Conservation (phyloP, 2,113 vertebrate genomes). For the Pampusana beccarii region DNA sequence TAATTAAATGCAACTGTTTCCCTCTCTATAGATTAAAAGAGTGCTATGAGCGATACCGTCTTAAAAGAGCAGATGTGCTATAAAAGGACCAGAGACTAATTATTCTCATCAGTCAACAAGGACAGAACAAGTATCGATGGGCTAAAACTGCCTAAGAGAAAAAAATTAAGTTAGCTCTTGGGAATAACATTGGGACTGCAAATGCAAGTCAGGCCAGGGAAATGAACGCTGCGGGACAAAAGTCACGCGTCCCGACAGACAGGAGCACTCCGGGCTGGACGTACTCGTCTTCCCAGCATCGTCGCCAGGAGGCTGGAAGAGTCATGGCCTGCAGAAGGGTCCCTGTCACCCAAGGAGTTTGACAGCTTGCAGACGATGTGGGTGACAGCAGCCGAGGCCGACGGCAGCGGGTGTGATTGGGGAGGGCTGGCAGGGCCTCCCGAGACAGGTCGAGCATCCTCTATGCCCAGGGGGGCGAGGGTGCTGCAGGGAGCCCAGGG, state of each 20-base stretch:
- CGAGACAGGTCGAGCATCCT: fast-evolving
- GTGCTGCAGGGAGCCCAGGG: background rate
- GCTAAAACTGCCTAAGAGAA: background rate
- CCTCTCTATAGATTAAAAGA: slow-evolving; percentile 37
- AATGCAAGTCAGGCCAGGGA: background rate
- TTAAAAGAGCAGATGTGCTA: slow-evolving; percentile 35
- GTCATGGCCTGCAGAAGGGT: background rate
- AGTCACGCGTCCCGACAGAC: fast-evolving
- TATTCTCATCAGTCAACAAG: background rate
- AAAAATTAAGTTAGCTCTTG: background rate
- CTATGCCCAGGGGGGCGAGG: fast-evolving
- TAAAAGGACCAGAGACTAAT: slow-evolving; percentile 15
- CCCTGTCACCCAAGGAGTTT: background rate
- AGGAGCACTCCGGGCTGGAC: background rate
- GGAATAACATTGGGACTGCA: background rate
- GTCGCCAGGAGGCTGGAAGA: background rate
- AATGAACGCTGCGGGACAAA: fast-evolving
- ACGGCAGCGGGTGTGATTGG: background rate
- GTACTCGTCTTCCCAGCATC: fast-evolving
- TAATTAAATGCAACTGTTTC: slow-evolving; percentile 62
- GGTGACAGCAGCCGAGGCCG: background rate
- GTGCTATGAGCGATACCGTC: slow-evolving; percentile 5
- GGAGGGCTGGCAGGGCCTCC: background rate
- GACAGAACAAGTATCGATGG: background rate
- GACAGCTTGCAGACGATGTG: background rate